These are phyloP conservation scores for Andrena dorsata DNA, from an alignment of 2,888 invertebrate genomes.

Conservation along the genomic window DNA sequence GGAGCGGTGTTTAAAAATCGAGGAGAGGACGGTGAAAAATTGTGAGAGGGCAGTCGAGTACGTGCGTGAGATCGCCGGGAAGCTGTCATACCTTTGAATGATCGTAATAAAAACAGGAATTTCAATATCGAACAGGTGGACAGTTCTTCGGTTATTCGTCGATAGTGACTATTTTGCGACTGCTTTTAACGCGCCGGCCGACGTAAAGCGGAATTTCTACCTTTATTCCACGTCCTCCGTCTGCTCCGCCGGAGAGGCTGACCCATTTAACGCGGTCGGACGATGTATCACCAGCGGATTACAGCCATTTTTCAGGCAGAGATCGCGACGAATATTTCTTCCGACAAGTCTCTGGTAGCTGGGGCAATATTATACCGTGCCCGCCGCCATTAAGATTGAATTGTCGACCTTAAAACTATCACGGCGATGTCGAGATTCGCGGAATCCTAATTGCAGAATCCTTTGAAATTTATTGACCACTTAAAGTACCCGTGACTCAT, in stretches of 20 bases:
- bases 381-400: conserved; percentile 8
- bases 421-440: not conserved
- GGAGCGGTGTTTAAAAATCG: conserved; percentile 6
- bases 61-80: no score
- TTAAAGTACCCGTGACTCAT: not conserved
- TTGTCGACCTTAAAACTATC: conserved; percentile 25
- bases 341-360: conserved; percentile 15
- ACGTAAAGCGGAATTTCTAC: not conserved
- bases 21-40: conserved; percentile 21
- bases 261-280: conserved; percentile 53
- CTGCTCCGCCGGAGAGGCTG: conserved; percentile 45
- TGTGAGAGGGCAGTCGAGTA: no score
- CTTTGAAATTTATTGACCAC: conserved; percentile 8
- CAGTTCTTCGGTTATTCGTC: not conserved
- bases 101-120: not conserved
- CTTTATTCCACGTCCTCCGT: conserved; percentile 52
- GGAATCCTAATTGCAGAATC: conserved; percentile 13
- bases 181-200: not conserved
- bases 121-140: not conserved
- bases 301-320: conserved; percentile 35
- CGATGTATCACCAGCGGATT: conserved; percentile 60
- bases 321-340: conserved; percentile 32
- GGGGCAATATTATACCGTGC: conserved; percentile 19
- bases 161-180: not conserved
- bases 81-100: not conserved